These are phyloP conservation scores for Petaurus breviceps DNA, from an alignment of 2,113 vertebrate species.

Conservation along the genomic window DNA sequence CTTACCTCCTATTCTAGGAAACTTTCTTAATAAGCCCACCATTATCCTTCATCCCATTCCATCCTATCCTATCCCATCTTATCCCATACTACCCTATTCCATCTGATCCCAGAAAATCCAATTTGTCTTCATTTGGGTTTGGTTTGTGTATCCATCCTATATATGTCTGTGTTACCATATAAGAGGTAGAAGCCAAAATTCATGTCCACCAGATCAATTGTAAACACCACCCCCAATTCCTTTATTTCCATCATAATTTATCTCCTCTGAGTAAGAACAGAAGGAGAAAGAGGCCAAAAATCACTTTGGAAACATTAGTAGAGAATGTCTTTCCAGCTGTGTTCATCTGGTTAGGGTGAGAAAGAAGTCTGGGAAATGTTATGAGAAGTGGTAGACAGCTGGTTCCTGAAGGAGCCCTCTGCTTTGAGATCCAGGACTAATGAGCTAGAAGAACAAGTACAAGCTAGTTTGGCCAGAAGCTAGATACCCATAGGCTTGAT, in stretches of 20 bases:
- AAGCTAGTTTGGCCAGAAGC: background rate
- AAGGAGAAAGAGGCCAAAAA: constrained; percentile 19
- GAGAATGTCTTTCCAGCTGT: background rate
- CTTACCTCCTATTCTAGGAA: background rate
- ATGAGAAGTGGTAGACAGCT: background rate
- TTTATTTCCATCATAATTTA: background rate
- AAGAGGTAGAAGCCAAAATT: background rate
- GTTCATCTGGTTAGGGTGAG: background rate
- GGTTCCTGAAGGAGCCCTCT: background rate
- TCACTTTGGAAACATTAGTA: background rate
- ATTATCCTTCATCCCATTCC: background rate
- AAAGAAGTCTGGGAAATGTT: background rate
- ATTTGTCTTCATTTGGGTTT: background rate
- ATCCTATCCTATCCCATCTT: background rate
- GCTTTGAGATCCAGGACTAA: background rate
- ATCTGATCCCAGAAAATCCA: background rate
- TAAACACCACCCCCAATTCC: background rate
- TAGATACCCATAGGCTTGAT: background rate
- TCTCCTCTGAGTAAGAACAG: background rate
- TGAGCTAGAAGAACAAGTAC: background rate
- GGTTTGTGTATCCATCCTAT: background rate
- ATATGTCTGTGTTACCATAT: background rate
- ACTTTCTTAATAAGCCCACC: background rate
- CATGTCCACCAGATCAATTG: background rate
- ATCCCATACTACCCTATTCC: background rate